Conservation (phyloP, 2,113 vertebrate species). For the Dipodomys merriami region DNA sequence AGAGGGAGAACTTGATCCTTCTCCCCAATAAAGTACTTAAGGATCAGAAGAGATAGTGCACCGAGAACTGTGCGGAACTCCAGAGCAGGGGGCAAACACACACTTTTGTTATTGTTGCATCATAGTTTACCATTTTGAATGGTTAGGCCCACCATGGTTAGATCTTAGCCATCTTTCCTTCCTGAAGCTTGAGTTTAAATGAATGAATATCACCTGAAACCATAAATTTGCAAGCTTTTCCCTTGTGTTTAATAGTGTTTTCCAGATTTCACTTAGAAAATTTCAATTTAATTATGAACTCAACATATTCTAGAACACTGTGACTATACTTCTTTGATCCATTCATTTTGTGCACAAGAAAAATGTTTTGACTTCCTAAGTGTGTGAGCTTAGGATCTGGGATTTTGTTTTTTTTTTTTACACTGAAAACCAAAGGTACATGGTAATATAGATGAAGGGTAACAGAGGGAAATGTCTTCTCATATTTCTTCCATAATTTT, state of each 20-base stretch:
- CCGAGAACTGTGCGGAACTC: neutral
- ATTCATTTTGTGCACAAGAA: slow-evolving; percentile 18
- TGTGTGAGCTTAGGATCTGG: neutral
- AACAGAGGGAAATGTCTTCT: neutral
- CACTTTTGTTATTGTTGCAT: neutral
- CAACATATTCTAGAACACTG: slow-evolving; percentile 13
- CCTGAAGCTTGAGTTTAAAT: slow-evolving; percentile 9
- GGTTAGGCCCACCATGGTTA: neutral
- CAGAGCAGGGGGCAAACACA: neutral
- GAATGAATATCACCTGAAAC: neutral
- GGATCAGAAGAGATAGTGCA: neutral
- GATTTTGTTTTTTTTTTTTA: neutral
- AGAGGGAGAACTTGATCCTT: neutral
- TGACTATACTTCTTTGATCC: neutral
- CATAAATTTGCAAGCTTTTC: neutral
- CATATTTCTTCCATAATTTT: neutral
- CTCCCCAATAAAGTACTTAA: neutral
- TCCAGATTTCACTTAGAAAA: neutral
- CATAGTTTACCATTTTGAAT: neutral
- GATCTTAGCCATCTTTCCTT: neutral
- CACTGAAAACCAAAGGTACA: neutral
- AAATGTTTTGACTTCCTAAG: neutral
- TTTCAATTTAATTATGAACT: slow-evolving; percentile 33
- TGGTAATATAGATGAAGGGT: neutral
- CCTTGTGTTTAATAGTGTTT: slow-evolving; percentile 4